Base-by-base conservation (phyloP, 1,140 invertebrate species). In the Neodiprion virginianus region DNA sequence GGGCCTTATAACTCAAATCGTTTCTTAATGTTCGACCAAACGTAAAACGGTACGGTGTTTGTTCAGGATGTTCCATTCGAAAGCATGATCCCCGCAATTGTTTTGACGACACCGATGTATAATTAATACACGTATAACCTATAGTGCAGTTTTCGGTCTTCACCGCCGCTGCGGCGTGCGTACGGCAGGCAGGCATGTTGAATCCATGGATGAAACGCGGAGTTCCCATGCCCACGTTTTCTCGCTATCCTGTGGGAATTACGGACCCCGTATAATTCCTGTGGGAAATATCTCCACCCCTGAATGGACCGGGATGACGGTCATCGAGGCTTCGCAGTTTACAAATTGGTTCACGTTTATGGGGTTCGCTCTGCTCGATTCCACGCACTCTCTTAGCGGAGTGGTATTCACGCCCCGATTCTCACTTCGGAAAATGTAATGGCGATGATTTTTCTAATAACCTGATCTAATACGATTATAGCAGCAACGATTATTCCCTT, bases 261-360 rank as follows among this genome's bases (percentile, higher is more conserved):
- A 73, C 67, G 70, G 67, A 28, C 17, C 48, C 21, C 67, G 17
- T 69, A 78, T 81, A 82, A 86, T 85, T 85, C 86, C 86, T 85
- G 81, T 87, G 86, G 86, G 86, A 87, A 87, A 86, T 87, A 86
- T 85, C 82, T 80, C 74, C 77, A 76, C 79, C 78, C 81, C 73
- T 8, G 65, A 61, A 77, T 61, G 53, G 8, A 61, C 53, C 11
- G 80, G 80, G 79, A 86, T 83, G 28, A 40, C 28, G 81, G 79
- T 80, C 80, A 81, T 79, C 77, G 79, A 78, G 75, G 79, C 78
- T 84, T 83, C 81, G 80, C 83, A 77, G 84, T 81, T 85, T 83
- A 83, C 82, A 86, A 87, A 87, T 86, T 86, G 85, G 84, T 87
- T 87, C 86, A 86, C 86, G 85, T 73, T 5, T 83, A 74, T 74